Percentiles rank a stretch among this genome's conserved stretches.
Conservation (phyloP, 2,113 vertebrate genomes). For the Papio anubis region DNA sequence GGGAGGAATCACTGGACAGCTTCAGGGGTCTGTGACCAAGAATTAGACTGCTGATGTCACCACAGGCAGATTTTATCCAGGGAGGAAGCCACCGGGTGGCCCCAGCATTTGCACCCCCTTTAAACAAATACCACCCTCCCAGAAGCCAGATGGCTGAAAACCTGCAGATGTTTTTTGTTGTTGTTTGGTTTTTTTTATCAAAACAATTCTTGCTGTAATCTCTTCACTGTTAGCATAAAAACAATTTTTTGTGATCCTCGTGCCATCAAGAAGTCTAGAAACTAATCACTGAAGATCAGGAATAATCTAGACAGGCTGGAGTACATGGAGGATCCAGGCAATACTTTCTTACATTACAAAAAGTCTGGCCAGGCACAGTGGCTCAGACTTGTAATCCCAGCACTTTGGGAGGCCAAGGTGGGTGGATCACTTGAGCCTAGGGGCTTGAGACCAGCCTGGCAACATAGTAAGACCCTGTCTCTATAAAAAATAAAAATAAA, state of each 20-base stretch:
- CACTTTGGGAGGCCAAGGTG: too few species aligned
- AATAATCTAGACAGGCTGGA: background rate
- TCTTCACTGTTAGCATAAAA: background rate
- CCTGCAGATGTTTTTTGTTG: background rate
- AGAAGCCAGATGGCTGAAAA: background rate
- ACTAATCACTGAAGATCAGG: background rate
- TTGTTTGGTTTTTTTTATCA: background rate
- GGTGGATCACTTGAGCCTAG: too few species aligned
- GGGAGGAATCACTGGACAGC: background rate
- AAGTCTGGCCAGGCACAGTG: too few species aligned
- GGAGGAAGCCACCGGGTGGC: background rate
- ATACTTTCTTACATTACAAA: background rate
- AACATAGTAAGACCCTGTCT: too few species aligned
- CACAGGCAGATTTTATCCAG: background rate
- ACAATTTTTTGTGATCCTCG: background rate
- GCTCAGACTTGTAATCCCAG: too few species aligned
- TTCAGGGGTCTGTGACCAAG: rapidly evolving
- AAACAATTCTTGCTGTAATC: background rate
- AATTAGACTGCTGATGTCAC: background rate
- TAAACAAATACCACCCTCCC: background rate
- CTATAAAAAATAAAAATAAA: too few species aligned
- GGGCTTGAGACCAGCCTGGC: too few species aligned
- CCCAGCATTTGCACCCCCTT: background rate
- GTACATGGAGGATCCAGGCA: background rate
- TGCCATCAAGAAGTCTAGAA: background rate